phyloP scores from a whole-genome alignment of 1,140 invertebrate genomes.

The Pemphigus obesinymphae region DNA sequence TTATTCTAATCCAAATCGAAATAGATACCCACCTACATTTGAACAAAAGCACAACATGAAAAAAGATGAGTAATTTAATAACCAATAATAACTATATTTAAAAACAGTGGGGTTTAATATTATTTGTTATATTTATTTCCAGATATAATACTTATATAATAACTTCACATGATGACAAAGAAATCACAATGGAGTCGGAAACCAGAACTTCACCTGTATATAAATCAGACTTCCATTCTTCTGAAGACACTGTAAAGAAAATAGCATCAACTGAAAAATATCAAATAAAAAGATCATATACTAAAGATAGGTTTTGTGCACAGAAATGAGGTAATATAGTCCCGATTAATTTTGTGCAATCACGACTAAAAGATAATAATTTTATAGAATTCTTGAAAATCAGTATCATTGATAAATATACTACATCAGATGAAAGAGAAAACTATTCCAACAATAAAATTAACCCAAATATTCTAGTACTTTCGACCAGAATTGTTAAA shows the following conservation, averaged over 20 bases:
- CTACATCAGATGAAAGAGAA: background rate
- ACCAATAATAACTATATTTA: background rate
- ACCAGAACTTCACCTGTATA: constrained; percentile 41
- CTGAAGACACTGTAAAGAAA: constrained; percentile 47
- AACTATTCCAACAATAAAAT: background rate
- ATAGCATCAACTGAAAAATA: constrained; percentile 64
- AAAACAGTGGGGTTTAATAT: background rate
- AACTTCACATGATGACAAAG: constrained; percentile 41
- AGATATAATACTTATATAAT: constrained; percentile 49
- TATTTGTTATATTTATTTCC: constrained; percentile 2
- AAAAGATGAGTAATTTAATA: constrained; percentile 58
- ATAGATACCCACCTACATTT: constrained; percentile 56
- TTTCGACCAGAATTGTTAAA: constrained; percentile 51
- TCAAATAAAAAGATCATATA: constrained; percentile 48
- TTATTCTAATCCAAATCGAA: constrained; percentile 20
- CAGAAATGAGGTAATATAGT: constrained; percentile 53
- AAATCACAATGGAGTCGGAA: constrained; percentile 40
- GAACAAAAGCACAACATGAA: constrained; percentile 67
- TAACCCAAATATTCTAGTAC: background rate
- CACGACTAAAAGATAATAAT: background rate
- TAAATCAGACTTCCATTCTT: constrained; percentile 40
- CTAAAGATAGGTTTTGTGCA: constrained; percentile 62
- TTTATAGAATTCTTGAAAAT: background rate
- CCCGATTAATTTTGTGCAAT: constrained; percentile 27
- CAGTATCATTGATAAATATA: background rate